A percentile compares a stretch with the other conserved stretches of the same genome.
Evolutionary conservation across 2,888 invertebrate species (phyloP).

Genomic region (Glaucopsyche alexis): DNA sequence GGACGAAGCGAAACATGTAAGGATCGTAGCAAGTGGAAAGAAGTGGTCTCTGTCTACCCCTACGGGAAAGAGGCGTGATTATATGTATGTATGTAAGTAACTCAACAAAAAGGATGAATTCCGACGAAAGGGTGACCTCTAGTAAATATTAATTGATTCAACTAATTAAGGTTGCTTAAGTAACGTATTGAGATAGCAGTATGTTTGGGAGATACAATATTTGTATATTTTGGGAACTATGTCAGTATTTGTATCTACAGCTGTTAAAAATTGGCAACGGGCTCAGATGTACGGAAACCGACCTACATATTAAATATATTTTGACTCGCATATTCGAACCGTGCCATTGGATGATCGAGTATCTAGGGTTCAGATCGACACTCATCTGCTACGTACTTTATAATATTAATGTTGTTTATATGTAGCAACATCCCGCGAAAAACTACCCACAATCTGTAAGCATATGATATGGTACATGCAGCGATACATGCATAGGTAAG

Average conservation of each 20-base stretch:
- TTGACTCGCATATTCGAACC: slow-evolving; percentile 11
- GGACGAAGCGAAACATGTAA: no score
- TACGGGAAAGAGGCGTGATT: no score
- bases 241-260: neutral
- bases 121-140: no score
- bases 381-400: neutral
- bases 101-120: no score
- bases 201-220: neutral
- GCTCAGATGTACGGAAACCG: neutral
- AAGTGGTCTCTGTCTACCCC: no score
- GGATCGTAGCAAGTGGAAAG: no score
- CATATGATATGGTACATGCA: no score
- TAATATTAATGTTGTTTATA: neutral
- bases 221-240: neutral
- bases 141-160: neutral
- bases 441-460: no score
- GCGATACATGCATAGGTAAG: no score
- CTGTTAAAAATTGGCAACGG: slow-evolving; percentile 14
- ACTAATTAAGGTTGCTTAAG: neutral
- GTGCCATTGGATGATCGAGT: slow-evolving; percentile 2
- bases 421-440: no score
- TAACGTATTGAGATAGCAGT: neutral
- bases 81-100: no score
- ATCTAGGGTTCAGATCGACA: neutral
- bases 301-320: slow-evolving; percentile 15